A percentile compares a stretch with the other conserved stretches of the same genome.
Conservation (phyloP, 2,888 invertebrate species). For the Stenoptilia bipunctidactyla region DNA sequence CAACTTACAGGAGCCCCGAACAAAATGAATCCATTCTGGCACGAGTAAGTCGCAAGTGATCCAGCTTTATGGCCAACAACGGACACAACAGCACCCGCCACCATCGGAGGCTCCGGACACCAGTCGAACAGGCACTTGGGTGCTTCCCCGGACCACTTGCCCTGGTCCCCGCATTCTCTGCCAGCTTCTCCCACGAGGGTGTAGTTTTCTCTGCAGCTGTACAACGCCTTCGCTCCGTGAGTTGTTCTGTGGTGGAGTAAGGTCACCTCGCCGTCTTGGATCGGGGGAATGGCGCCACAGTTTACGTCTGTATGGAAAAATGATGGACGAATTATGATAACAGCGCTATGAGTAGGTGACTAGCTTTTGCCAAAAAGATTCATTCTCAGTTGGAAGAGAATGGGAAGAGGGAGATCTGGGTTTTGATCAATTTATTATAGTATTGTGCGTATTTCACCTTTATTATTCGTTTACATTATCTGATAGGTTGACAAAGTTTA, state of each 20-base stretch:
- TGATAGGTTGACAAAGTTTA: too few species aligned
- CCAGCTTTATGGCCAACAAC: slow-evolving; percentile 83
- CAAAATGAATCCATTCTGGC: slow-evolving; percentile 86
- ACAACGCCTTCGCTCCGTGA: slow-evolving; percentile 81
- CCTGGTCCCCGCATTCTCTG: slow-evolving; percentile 80
- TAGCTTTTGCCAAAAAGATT: too few species aligned
- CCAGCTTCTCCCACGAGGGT: slow-evolving; percentile 82
- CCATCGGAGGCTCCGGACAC: slow-evolving; percentile 87
- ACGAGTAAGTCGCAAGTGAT: slow-evolving; percentile 83
- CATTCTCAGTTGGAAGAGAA: too few species aligned
- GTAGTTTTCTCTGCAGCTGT: slow-evolving; percentile 86
- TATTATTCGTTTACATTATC: too few species aligned
- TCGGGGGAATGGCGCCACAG: slow-evolving; percentile 77
- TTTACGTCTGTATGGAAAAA: slow-evolving; percentile 79
- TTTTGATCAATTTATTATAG: too few species aligned
- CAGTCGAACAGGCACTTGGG: slow-evolving; percentile 88
- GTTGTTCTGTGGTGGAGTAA: slow-evolving; percentile 81
- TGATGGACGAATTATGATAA: not conserved
- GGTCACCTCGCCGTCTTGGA: slow-evolving; percentile 80
- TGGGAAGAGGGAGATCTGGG: too few species aligned
- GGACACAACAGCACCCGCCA: slow-evolving; percentile 80
- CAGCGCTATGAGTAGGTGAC: too few species aligned
- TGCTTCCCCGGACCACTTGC: slow-evolving; percentile 81
- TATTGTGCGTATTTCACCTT: too few species aligned
- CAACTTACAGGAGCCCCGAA: slow-evolving; percentile 82